Evolutionary conservation across 1,140 invertebrate species (phyloP).

Genomic region (Drosophila sucinea): DNA sequence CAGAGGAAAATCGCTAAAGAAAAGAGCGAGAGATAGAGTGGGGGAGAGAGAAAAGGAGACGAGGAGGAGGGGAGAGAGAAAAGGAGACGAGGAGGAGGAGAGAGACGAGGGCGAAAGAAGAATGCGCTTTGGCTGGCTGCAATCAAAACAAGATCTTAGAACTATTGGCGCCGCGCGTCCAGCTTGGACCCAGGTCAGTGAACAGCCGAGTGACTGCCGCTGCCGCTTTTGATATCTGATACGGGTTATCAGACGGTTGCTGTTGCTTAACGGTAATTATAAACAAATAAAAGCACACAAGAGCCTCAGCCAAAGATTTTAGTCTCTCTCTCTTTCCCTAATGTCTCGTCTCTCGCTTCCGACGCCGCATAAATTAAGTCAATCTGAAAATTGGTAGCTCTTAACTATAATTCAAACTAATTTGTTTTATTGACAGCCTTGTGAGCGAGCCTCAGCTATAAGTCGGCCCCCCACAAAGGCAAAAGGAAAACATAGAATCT

Average conservation of each 20-base stretch:
- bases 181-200: constrained; percentile 57
- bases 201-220: constrained; percentile 58
- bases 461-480: constrained; percentile 24
- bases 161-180: constrained; percentile 66
- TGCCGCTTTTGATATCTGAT: constrained; percentile 75
- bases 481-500: background rate
- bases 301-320: constrained; percentile 11
- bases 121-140: constrained; percentile 59
- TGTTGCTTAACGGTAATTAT: constrained; percentile 71
- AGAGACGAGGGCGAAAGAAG: constrained; percentile 36
- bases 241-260: constrained; percentile 60
- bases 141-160: constrained; percentile 82
- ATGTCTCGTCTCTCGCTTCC: constrained; percentile 46
- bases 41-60: constrained; percentile 8
- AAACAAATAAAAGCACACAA: constrained; percentile 78
- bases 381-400: constrained; percentile 60
- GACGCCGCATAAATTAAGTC: constrained; percentile 73
- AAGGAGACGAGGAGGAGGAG: constrained; percentile 6
- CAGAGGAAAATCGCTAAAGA: constrained; percentile 36
- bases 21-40: background rate
- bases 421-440: constrained; percentile 82
- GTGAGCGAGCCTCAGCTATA: constrained; percentile 61
- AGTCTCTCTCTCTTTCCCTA: background rate
- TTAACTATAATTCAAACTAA: constrained; percentile 79
- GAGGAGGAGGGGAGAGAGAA: background rate